Conservation (phyloP, 2,797 vertebrate species). For the Triplophysa yarkandensis region DNA sequence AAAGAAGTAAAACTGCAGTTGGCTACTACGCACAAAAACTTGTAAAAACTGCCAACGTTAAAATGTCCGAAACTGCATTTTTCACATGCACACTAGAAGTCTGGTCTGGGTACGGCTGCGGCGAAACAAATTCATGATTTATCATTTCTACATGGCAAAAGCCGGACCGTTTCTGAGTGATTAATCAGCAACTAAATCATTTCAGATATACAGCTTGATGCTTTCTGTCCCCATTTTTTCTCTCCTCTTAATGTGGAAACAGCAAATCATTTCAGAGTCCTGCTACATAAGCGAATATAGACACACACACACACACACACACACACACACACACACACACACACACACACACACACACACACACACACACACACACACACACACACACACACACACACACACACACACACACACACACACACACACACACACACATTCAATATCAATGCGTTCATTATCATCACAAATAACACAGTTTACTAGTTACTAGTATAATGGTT, state of each 20-base stretch:
- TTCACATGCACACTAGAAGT: conserved; percentile 72
- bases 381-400: too few species aligned
- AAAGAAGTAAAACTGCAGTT: too few species aligned
- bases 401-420: too few species aligned
- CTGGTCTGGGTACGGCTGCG: conserved; percentile 77
- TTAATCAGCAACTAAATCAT: conserved; percentile 81
- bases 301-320: background rate
- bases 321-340: too few species aligned
- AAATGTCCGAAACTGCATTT: conserved; percentile 69
- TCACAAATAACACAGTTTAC: too few species aligned
- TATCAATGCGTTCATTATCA: too few species aligned
- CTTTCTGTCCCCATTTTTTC: conserved; percentile 63
- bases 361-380: too few species aligned
- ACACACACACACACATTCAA: too few species aligned
- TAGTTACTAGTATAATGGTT: too few species aligned
- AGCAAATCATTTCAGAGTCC: background rate
- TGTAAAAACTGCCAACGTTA: too few species aligned
- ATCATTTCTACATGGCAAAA: conserved; percentile 78
- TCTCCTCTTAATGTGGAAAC: conserved; percentile 2
- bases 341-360: too few species aligned
- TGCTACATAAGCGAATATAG: background rate
- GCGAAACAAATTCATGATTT: conserved; percentile 73
- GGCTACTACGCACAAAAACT: too few species aligned
- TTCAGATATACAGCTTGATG: conserved; percentile 74
- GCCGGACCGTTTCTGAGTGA: conserved; percentile 73